Evolutionary conservation across 2,888 invertebrate species (phyloP), one percentile per base, ranked within the genome.

Genomic region (Andrena minutula): DNA sequence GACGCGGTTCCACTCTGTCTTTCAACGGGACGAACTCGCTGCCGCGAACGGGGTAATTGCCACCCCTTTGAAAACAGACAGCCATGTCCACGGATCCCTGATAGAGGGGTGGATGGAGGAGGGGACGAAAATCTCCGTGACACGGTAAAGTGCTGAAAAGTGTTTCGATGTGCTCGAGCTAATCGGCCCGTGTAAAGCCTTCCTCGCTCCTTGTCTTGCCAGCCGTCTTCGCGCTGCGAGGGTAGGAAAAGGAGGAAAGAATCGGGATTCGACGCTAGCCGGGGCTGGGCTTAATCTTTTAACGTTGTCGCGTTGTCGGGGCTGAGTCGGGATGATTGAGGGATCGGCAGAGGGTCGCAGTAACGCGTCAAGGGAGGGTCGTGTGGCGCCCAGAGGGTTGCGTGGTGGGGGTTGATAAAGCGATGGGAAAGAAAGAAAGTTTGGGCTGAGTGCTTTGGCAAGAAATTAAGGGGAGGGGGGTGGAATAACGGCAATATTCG

Each of bases 181-280:
- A 90, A 92, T 92, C 91, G 91, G 84, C 81, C 90, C 90, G 90
- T 92, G 32, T 91, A 91, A 92, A 92, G 88, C 88, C 86, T 82
- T 79, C 60, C 74, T 69, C 79, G 73, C 60, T 53, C 58, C 72
- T 63, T 63, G 51, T 70, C 71, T 66, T 49, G 65, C 69, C 20
- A 20, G 60, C 49, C 78, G 75, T 83, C 86, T 82, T 78, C 69
- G 78, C 41, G 69, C 32, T 30, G n/a, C 41, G 65, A 69, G 73
- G 60, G 68, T 64, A 69, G 41, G 65, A 53, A 49, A 53, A 69
- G 68, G 47, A 53, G 58, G 56, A 77, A 69, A 69, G 68, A 74
- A 82, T 30, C 66, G 63, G 77, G 77, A 84, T 86, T 84, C 79
- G 49, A 60, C 32, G 73, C 51, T 70, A 66, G 56, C 41, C 64